A percentile compares a stretch with the other conserved stretches of the same genome.
Conservation (phyloP, 2,113 vertebrate genomes). For the Leptobrachium leishanense region DNA sequence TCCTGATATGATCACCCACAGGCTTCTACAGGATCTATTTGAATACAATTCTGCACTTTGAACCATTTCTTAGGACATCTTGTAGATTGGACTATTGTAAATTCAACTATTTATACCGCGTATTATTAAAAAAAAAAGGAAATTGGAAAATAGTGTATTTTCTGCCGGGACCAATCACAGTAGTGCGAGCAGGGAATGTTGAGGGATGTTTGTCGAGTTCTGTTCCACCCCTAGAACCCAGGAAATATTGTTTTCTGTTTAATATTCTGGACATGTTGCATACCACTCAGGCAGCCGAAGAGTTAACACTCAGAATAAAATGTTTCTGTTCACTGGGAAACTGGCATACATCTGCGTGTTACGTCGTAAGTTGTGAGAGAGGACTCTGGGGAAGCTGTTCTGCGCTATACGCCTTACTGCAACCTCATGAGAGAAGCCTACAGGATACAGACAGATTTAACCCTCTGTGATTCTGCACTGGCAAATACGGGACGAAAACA, state of each 20-base stretch:
- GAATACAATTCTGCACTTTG: no score
- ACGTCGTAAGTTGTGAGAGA: background rate
- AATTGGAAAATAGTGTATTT: no score
- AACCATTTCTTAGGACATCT: no score
- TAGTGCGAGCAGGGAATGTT: no score
- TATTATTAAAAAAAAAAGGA: no score
- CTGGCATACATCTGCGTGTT: background rate
- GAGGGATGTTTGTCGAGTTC: no score
- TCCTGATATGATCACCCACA: no score
- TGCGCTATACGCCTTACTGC: background rate
- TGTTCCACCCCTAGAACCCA: no score
- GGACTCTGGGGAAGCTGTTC: background rate
- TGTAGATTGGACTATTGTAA: no score
- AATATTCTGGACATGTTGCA: background rate
- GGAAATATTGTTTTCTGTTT: background rate
- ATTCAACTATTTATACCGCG: no score
- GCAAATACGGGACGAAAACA: background rate
- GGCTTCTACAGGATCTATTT: no score
- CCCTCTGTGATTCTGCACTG: background rate
- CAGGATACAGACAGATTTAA: background rate
- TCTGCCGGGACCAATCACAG: no score
- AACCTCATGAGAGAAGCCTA: background rate
- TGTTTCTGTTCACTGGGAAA: slow-evolving; percentile 3
- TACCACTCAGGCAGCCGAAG: background rate
- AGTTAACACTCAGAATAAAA: background rate